Evolutionary conservation across 37 sponge, comb jelly and placozoan genomes (phyloP).

Genomic region (Oopsacas minuta): DNA sequence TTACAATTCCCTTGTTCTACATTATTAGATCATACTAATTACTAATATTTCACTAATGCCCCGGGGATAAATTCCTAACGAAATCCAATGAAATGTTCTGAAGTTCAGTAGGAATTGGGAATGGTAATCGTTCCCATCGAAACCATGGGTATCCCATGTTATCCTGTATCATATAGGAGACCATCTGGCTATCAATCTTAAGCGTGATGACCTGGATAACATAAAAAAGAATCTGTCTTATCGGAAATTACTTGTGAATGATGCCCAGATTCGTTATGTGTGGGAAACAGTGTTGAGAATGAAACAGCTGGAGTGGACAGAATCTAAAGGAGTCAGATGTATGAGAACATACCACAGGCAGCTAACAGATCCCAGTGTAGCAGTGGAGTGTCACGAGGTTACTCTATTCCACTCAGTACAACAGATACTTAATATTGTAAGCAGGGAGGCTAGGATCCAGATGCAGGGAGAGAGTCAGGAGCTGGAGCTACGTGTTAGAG

Average conservation of each 20-base stretch:
- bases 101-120: too few relatives aligned
- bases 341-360: constrained; percentile 1
- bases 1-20: too few relatives aligned
- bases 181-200: neutral
- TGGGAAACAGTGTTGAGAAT: constrained; percentile 5
- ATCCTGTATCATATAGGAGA: neutral
- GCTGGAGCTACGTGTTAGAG: neutral
- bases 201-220: constrained; percentile 8
- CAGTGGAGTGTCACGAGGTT: constrained; percentile 11
- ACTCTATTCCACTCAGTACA: neutral
- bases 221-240: neutral
- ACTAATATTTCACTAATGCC: too few relatives aligned
- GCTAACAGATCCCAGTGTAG: constrained; percentile 14
- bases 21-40: too few relatives aligned
- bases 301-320: neutral
- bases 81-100: too few relatives aligned
- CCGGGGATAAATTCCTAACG: too few relatives aligned
- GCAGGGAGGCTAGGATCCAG: neutral
- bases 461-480: constrained; percentile 15
- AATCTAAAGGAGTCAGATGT: neutral
- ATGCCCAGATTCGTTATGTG: neutral
- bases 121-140: too few relatives aligned
- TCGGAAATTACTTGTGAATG: neutral
- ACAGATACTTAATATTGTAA: neutral
- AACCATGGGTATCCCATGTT: too few relatives aligned